These are phyloP conservation scores for Serranus cabrilla DNA, from an alignment of 2,797 vertebrate species.

Conservation along the genomic window DNA sequence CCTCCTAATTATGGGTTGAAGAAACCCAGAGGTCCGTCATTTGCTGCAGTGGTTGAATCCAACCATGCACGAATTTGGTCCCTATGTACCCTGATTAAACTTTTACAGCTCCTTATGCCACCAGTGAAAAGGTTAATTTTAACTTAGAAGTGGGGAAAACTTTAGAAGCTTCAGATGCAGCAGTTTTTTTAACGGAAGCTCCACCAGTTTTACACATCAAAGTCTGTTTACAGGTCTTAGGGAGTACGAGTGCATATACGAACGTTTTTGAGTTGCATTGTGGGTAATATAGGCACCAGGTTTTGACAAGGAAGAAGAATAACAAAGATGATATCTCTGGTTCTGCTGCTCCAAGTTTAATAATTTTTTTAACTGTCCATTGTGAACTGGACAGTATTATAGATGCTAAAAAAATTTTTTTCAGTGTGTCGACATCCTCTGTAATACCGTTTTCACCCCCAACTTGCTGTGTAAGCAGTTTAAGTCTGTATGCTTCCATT, in stretches of 20 bases:
- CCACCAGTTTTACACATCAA: not conserved
- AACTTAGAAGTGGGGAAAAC: slow-evolving; percentile 1
- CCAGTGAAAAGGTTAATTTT: slow-evolving; percentile 4
- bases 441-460: slow-evolving; percentile 3
- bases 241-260: not conserved
- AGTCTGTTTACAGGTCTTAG: not conserved
- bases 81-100: not conserved
- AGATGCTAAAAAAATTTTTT: not conserved
- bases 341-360: not conserved
- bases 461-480: slow-evolving; percentile 27
- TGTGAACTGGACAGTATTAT: not conserved
- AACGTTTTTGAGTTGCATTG: not conserved
- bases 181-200: slow-evolving; percentile 8
- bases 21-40: slow-evolving; percentile 24
- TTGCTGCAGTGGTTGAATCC: slow-evolving; percentile 28
- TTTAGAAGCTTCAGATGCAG: not conserved
- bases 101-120: slow-evolving; percentile 4
- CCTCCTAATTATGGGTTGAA: slow-evolving; percentile 33
- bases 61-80: slow-evolving; percentile 4
- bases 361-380: not conserved
- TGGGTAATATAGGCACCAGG: not conserved
- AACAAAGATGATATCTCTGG: not conserved
- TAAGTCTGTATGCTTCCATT: slow-evolving; percentile 6
- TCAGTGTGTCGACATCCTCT: slow-evolving; percentile 10
- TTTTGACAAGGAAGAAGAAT: not conserved